phyloP scores from a whole-genome alignment of 2,888 invertebrate species.

The Pelosia muscerda region DNA sequence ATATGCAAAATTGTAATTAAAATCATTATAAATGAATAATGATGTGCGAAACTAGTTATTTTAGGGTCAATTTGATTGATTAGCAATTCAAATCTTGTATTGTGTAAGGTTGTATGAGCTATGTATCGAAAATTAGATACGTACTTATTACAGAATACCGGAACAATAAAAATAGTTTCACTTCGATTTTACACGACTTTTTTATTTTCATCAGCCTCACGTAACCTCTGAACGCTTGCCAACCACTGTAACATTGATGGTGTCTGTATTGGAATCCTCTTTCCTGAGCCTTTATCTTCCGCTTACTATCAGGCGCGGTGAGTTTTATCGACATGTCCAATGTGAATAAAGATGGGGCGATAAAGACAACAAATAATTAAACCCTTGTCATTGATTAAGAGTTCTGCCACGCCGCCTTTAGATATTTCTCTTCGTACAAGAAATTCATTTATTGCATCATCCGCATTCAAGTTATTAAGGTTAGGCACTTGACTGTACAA shows the following conservation, averaged over 20 bases:
- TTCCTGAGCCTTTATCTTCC: too few species aligned
- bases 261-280: too few species aligned
- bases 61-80: constrained; percentile 37
- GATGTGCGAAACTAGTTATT: constrained; percentile 29
- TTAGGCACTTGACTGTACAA: constrained; percentile 28
- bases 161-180: background rate
- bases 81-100: constrained; percentile 33
- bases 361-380: background rate
- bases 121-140: constrained; percentile 7
- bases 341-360: background rate
- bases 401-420: background rate
- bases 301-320: too few species aligned
- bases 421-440: constrained; percentile 13
- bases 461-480: constrained; percentile 25
- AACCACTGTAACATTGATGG: too few species aligned
- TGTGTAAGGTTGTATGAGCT: constrained; percentile 30
- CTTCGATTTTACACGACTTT: background rate
- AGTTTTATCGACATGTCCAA: too few species aligned
- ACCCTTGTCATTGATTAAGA: background rate
- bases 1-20: background rate
- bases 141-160: background rate
- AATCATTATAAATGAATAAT: constrained; percentile 17
- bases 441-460: constrained; percentile 23
- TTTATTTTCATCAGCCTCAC: background rate
- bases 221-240: background rate